A percentile compares a stretch with the other conserved stretches of the same genome.
Conservation (phyloP, 2,888 invertebrate genomes). For the Hartigia nigra region DNA sequence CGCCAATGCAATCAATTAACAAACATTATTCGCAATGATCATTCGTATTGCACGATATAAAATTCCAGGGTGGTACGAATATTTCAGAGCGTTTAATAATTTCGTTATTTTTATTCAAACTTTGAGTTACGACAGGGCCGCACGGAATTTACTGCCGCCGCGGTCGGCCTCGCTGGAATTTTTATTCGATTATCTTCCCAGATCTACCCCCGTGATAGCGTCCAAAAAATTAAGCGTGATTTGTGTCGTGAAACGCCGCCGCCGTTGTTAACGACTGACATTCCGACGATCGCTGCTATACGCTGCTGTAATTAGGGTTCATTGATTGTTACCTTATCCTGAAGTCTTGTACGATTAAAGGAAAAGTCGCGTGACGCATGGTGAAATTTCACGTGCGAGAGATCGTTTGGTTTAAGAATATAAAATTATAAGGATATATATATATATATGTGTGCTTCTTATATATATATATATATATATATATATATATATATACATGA, state of each 20-base stretch:
- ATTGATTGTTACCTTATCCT: neutral
- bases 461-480: neutral
- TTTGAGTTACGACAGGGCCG: slow-evolving; percentile 4
- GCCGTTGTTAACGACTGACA: slow-evolving; percentile 1
- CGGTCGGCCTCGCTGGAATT: neutral
- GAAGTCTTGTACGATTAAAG: neutral
- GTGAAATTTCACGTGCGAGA: neutral
- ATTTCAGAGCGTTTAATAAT: neutral
- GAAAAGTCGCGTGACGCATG: neutral
- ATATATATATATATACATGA: neutral
- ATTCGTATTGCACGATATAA: neutral
- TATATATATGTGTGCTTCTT: neutral
- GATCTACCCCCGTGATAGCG: slow-evolving; percentile 5
- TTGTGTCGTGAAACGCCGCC: slow-evolving; percentile 3
- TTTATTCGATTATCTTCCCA: slow-evolving; percentile 8
- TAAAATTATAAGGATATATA: neutral
- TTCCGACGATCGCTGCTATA: neutral
- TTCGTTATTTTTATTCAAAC: slow-evolving; percentile 9
- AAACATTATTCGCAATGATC: neutral
- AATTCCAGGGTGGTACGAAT: neutral
- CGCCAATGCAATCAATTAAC: neutral
- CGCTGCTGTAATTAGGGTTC: neutral
- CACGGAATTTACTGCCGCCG: slow-evolving; percentile 2
- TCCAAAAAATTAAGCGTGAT: slow-evolving; percentile 8
- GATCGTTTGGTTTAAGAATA: neutral